Conservation (phyloP, 2,113 vertebrate genomes). For the Nestor notabilis region DNA sequence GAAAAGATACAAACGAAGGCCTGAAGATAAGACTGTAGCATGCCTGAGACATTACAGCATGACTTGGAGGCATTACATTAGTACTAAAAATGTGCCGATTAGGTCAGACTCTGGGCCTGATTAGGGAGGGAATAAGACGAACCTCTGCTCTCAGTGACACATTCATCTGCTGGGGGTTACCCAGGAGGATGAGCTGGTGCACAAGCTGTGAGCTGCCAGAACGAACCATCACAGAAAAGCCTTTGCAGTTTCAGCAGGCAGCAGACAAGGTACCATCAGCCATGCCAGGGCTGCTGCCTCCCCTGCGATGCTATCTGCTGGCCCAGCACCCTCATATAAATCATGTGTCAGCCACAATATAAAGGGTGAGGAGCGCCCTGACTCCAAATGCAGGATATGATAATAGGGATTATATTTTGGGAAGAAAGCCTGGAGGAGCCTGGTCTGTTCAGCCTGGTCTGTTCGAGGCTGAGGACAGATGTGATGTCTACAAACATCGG, state of each 20-base stretch:
- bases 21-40: neutral
- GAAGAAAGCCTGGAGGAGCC: neutral
- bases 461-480: neutral
- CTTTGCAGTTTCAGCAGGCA: neutral
- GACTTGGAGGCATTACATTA: neutral
- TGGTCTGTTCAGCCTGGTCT: neutral
- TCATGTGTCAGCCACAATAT: too few species aligned
- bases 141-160: neutral
- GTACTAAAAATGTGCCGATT: neutral
- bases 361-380: too few species aligned
- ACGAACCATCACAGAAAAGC: neutral
- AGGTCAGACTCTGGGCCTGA: neutral
- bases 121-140: neutral
- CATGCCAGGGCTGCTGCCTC: neutral
- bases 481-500: neutral
- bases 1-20: neutral
- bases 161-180: neutral
- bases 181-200: neutral
- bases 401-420: neutral
- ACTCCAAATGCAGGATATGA: neutral
- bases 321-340: neutral
- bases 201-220: neutral
- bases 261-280: neutral
- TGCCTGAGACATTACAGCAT: neutral
- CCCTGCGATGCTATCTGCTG: neutral